Conservation (phyloP, 1,140 invertebrate genomes). For the Drosophila dunni region DNA sequence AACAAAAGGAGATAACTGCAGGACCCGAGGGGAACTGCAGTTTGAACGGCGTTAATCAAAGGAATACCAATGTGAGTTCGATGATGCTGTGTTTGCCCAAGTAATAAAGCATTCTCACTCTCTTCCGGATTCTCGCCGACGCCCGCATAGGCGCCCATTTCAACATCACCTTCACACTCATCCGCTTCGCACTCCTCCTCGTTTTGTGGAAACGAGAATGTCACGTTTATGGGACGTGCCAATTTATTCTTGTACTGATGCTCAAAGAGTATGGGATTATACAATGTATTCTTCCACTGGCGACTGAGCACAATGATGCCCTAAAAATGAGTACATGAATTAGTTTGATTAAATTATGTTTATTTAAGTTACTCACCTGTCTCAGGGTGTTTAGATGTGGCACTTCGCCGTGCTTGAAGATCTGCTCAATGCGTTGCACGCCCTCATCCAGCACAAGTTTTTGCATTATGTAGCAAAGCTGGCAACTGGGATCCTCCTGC, state of each 20-base stretch:
- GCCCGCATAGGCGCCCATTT: constrained; percentile 79
- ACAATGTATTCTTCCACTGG: constrained; percentile 98
- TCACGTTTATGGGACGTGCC: constrained; percentile 93
- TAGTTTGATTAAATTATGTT: neutral
- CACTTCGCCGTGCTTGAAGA: constrained; percentile 92
- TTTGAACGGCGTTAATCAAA: constrained; percentile 82
- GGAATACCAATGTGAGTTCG: constrained; percentile 85
- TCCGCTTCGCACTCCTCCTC: constrained; percentile 87
- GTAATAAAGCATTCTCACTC: constrained; percentile 85
- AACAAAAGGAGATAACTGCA: constrained; percentile 57
- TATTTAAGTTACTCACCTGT: constrained; percentile 86
- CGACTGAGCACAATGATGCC: constrained; percentile 96
- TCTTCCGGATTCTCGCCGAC: constrained; percentile 84
- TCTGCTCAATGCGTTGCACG: constrained; percentile 91
- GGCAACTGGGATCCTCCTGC: constrained; percentile 97
- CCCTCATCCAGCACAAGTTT: constrained; percentile 93
- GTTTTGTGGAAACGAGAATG: constrained; percentile 93
- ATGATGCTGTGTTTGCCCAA: constrained; percentile 85
- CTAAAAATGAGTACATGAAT: constrained; percentile 84
- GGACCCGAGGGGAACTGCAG: constrained; percentile 15
- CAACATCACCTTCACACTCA: constrained; percentile 84
- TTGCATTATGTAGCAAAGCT: constrained; percentile 94
- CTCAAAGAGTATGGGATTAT: constrained; percentile 95
- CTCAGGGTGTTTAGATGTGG: constrained; percentile 95
- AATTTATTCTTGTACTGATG: constrained; percentile 94